Conservation (phyloP, 2,797 vertebrate genomes). For the Eremophila alpestris region DNA sequence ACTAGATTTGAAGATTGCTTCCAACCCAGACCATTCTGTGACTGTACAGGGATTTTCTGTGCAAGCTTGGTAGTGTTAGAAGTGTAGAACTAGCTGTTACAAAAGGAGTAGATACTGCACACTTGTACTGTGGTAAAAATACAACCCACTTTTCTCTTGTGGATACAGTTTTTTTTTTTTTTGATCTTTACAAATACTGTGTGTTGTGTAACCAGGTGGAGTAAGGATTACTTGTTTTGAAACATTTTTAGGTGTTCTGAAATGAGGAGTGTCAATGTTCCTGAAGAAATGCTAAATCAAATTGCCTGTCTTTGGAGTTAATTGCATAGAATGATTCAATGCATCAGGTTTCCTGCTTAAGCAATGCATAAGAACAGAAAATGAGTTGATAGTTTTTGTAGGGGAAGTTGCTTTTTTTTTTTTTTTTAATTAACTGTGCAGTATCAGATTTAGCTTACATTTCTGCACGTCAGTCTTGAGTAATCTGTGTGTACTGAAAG, state of each 20-base stretch:
- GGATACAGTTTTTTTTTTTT: background rate
- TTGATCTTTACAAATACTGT: background rate
- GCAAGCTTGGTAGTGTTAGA: background rate
- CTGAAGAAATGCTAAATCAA: background rate
- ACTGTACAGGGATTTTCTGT: background rate
- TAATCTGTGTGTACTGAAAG: background rate
- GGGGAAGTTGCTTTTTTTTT: background rate
- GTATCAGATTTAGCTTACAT: background rate
- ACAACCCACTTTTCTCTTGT: background rate
- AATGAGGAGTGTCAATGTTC: background rate
- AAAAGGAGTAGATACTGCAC: background rate
- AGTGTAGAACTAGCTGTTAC: background rate
- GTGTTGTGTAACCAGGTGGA: background rate
- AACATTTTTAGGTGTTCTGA: background rate
- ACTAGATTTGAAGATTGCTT: background rate
- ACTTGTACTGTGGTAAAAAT: background rate
- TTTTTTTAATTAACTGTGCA: background rate
- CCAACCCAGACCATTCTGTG: background rate
- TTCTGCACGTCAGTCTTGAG: rapidly evolving
- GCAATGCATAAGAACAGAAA: background rate
- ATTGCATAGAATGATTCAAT: background rate
- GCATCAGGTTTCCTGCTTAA: background rate
- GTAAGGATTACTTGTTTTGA: background rate
- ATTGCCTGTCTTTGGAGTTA: background rate
- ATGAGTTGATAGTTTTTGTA: background rate